Evolutionary conservation across 2,888 invertebrate genomes (phyloP), one percentile per base, ranked within the genome.

Genomic region (Nomada fabriciana): DNA sequence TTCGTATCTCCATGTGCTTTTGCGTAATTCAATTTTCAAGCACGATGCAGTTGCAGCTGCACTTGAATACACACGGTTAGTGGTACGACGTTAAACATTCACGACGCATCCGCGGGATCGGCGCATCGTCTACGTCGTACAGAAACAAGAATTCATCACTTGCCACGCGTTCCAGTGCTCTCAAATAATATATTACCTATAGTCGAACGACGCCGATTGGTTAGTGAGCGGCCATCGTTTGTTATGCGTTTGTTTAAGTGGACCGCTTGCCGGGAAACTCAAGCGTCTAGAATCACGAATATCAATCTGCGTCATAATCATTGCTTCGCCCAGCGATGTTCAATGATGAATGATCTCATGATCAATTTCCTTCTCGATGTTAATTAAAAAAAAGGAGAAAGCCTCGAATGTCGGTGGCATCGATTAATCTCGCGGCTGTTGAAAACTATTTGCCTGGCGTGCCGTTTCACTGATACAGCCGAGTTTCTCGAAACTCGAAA

Each of bases 241-340:
- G 90, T 92, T 93, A 93, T 92, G 92, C 89, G 90, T 89, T 90
- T 93, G 93, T 89, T 91, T 93, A 90, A 92, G 90, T 89, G 91
- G 87, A 87, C 93, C 92, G 92, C 91, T 93, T 90, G 93, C 93
- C 90, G 93, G 93, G 92, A 93, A 93, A 93, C 93, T 93, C 93
- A 94, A 94, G 90, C 94, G 94, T 93, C 94, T 94, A 94, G 88
- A 93, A 92, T 89, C 88, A 91, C 87, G 83, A 92, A 91, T 69
- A 91, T 89, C 83, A 88, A 53, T 73, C 82, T 81, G 63, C 76
- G 79, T 88, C 88, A 86, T 72, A 80, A 88, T 86, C 71, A 60
- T 78, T 72, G 74, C 81, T 42, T 13, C 50, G 47, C 47, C 70
- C 65, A 57, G 59, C 67, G 60, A 63, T 61, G 47, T 43, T 63